These are phyloP conservation scores for Eulemur macaco DNA, from an alignment of 2,113 vertebrate genomes.

Conservation along the genomic window DNA sequence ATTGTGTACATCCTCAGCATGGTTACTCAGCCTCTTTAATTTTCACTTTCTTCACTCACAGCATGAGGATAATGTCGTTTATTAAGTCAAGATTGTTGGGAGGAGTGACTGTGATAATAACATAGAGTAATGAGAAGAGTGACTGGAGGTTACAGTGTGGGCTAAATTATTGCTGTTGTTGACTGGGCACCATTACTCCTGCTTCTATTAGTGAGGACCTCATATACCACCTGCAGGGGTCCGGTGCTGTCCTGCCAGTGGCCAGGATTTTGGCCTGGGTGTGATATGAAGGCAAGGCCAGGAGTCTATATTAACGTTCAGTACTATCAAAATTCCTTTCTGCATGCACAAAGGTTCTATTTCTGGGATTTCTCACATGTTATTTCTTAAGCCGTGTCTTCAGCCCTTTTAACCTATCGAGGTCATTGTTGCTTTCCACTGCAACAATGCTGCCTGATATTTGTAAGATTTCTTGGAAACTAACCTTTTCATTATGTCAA, in stretches of 20 bases:
- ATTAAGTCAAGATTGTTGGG: not conserved
- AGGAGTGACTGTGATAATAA: not conserved
- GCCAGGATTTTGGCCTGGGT: not conserved
- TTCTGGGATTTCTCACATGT: not conserved
- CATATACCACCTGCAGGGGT: accelerated
- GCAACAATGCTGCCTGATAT: not conserved
- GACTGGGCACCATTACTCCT: not conserved
- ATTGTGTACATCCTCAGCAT: not conserved
- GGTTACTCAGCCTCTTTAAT: not conserved
- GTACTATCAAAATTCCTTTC: not conserved
- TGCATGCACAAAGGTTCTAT: not conserved
- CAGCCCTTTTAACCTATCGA: not conserved
- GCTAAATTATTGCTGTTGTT: not conserved
- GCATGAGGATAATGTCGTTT: not conserved
- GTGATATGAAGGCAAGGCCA: not conserved
- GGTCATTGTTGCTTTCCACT: not conserved
- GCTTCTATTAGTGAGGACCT: too few species aligned
- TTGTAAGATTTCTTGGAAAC: too few species aligned
- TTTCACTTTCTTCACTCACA: not conserved
- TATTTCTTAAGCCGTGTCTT: not conserved
- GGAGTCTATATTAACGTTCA: not conserved
- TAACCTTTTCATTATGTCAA: not conserved
- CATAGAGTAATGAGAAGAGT: not conserved
- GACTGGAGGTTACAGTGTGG: not conserved
- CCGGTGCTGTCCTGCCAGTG: accelerated